These are phyloP conservation scores for Cassiopea xamachana DNA, from an alignment of 30 jellyfish, hydroid and myxozoan species.

Conservation along the genomic window DNA sequence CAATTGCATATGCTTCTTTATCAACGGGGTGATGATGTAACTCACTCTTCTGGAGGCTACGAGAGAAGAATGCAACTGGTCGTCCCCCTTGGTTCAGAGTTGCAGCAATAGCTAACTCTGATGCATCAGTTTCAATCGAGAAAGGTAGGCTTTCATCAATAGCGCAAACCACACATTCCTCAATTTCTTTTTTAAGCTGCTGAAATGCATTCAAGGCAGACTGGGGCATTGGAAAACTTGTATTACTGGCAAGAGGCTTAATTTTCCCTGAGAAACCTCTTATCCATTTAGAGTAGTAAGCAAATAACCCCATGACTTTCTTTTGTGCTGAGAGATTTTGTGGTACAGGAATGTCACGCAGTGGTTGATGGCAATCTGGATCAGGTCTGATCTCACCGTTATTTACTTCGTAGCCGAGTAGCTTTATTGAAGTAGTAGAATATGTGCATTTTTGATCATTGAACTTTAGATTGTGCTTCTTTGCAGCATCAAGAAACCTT, in stretches of 20 bases:
- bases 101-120: conserved; percentile 85
- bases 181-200: conserved; percentile 9
- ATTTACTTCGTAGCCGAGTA: conserved; percentile 70
- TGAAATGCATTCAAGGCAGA: conserved; percentile 25
- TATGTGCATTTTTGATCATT: conserved; percentile 39
- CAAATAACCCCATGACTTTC: conserved; percentile 48
- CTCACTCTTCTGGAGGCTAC: conserved; percentile 60
- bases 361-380: conserved; percentile 63
- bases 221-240: conserved; percentile 44
- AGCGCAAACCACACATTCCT: conserved; percentile 31
- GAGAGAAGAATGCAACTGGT: conserved; percentile 84
- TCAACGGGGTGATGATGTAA: conserved; percentile 67
- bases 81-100: conserved; percentile 79
- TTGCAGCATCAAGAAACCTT: conserved; percentile 73
- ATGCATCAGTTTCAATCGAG: conserved; percentile 86
- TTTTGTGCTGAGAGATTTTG: conserved; percentile 23
- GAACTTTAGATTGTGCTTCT: conserved; percentile 40
- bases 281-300: conserved; percentile 82
- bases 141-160: conserved; percentile 74
- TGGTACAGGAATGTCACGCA: conserved; percentile 55
- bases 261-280: conserved; percentile 65
- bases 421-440: conserved; percentile 20
- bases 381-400: conserved; percentile 73
- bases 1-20: conserved; percentile 80
- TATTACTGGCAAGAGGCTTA: conserved; percentile 32